Evolutionary conservation across 2,797 vertebrate species (phyloP), one percentile per base, ranked within the genome.

Genomic region (Rhinatrema bivittatum): DNA sequence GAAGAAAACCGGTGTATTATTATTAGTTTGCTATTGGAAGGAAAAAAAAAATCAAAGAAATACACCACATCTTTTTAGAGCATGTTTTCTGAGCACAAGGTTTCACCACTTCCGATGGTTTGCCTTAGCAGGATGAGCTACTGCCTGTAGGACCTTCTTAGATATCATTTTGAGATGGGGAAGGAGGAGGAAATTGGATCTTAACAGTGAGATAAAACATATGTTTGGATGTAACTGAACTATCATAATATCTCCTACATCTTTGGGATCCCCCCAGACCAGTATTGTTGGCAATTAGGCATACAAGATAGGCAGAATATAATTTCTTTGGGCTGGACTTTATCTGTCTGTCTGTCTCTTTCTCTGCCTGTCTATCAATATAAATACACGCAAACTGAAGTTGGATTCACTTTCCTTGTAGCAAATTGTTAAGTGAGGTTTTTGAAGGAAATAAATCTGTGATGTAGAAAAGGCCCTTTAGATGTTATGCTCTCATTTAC

Each of bases 181-280:
- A n/a, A n/a, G n/a, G n/a, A n/a, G n/a, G n/a, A n/a, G n/a, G n/a
- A n/a, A n/a, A n/a, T n/a, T 26, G 41, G 57, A 45, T 29, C 50
- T 64, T 23, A 21, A 15, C 40, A 3, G 20, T 19, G 16, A 48
- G 42, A 62, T 42, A 56, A 46, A 57, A 56, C 30, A 56, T 42
- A 41, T 41, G 39, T 37, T 56, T 52, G 30, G 25, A 47, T 32
- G 25, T 23, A 58, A 39, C 25, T 5, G 47, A 42, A 55, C 33
- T n/a, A n/a, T n/a, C n/a, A 33, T 46, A 65, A 47, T 4, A 26
- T 59, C 57, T 46, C 57, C 50, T 36, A 26, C 28, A 47, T 47
- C 37, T 10, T n/a, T n/a, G n/a, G 35, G 29, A 47, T 46, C 41
- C 46, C 41, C 16, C 41, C 43, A 34, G 55, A 25, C 36, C 38